Conservation (phyloP, 2,888 invertebrate species). For the Parascotia fuliginaria region DNA sequence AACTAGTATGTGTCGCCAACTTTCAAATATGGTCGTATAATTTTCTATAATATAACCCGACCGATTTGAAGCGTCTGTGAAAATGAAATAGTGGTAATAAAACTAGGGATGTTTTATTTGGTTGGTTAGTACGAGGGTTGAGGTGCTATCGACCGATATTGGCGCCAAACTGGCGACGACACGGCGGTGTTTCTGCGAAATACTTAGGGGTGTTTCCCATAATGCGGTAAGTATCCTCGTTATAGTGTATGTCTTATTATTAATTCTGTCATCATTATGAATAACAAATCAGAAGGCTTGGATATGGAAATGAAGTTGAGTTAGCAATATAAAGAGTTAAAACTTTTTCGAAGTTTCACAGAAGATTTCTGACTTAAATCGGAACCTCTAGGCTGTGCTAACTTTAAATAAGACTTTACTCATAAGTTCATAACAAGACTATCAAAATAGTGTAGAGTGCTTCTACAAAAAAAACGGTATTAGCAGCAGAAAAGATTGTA, state of each 20-base stretch:
- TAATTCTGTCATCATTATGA: neutral
- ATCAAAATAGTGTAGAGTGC: too few relatives aligned
- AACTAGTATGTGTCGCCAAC: constrained; percentile 6
- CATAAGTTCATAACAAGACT: too few relatives aligned
- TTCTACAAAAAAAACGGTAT: too few relatives aligned
- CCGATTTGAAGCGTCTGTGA: constrained; percentile 1
- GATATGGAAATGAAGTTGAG: too few relatives aligned
- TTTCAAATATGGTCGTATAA: constrained; percentile 23
- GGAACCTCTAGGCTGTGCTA: too few relatives aligned
- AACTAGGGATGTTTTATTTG: constrained; percentile 15
- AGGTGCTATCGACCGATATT: constrained; percentile 59
- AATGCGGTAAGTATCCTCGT: neutral
- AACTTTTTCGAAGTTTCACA: too few relatives aligned
- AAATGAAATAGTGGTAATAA: neutral
- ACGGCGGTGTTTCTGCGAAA: constrained; percentile 39
- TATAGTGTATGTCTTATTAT: too few relatives aligned
- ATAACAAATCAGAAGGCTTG: too few relatives aligned
- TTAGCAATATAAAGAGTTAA: too few relatives aligned
- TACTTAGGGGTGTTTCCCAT: constrained; percentile 29
- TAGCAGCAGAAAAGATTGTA: too few relatives aligned
- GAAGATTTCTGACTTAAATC: too few relatives aligned
- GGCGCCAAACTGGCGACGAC: constrained; percentile 64
- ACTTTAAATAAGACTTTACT: too few relatives aligned
- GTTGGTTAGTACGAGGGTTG: constrained; percentile 40
- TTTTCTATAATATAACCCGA: constrained; percentile 22